Base-by-base conservation (phyloP, 92 coral and sea anemone species). In the Metridium senile region DNA sequence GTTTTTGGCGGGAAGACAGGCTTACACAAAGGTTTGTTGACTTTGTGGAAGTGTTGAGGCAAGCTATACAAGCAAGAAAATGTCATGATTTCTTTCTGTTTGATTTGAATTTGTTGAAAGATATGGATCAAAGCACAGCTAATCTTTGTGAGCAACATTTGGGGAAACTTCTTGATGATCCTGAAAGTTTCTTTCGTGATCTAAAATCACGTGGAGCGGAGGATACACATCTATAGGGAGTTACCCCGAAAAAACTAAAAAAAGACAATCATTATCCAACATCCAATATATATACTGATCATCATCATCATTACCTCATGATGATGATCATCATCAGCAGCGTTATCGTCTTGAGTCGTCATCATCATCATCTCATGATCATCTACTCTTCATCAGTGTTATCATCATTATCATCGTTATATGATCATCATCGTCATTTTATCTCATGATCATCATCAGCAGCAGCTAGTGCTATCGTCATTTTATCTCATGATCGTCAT, bases 21-120 rank as follows among this genome's bases (percentile, higher is more conserved):
- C 72, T 90, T 57, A 66, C 74, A n/a, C 90, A 83, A 34, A 81
- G 95, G n/a, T 80, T 87, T 43, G n/a, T 84, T n/a, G 92, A 83
- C 25, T 32, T 77, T n/a, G 26, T 87, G 10, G 70, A 70, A 62
- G 89, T 87, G 66, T 78, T 90, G 51, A 72, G 75, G 32, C 35
- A 30, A 21, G 39, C 80, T 20, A 70, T 90, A 6, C 32, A 4
- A 18, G 72, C 72, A 16, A 83, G 59, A 43, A 26, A 71, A 21
- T 64, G 87, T 21, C 66, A 52, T 23, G 92, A 87, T 53, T 75
- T 87, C 68, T 83, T 90, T 68, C 80, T 87, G 19, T 82, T 88
- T 10, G 79, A 47, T 33, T 63, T 83, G 57, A 90, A 90, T 78
- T 77, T 90, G 72, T 70, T 90, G 67, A 87, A 84, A 33, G 91